Base-by-base conservation (phyloP, 1,140 invertebrate species). In the Diabrotica undecimpunctata region DNA sequence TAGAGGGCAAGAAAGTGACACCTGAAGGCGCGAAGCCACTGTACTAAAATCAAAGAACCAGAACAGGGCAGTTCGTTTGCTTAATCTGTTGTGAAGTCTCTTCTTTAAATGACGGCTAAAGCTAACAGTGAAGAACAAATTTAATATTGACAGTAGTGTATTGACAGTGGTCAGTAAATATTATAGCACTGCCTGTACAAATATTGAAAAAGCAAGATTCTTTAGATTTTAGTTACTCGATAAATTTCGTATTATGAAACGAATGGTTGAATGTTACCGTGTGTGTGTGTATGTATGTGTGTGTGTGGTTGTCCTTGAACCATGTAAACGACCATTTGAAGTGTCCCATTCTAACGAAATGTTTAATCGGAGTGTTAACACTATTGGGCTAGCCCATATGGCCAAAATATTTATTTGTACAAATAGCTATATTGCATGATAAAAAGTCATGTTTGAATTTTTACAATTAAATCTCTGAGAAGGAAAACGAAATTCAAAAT, bases 211-310 rank as follows among this genome's bases (percentile, higher is more conserved):
- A 46, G n/a, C 41, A 2, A 46, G 41, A 46, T 46, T 46, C 41
- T 46, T 46, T 46, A 46, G 41, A 46, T 46, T 46, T 46, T 46
- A 46, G 41, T 46, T 10, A 46, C 41, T 46, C 41, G 41, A 46
- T 46, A 46, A 46, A 46, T 46, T 46, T 46, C 41, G 41, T 46
- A 46, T 46, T 46, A 46, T 46, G 41, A 46, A 46, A 46, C 41
- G 41, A 46, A 25, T 25, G 25, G 25, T n/a, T 46, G 41, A 46
- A 46, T 46, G 41, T 46, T 8, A 46, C 41, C n/a, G 41, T 46
- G n/a, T 6, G 8, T 46, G 6, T 46, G n/a, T 25, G 25, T 25
- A 25, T 25, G 25, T 25, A 25, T 25, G 25, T 25, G 25, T 25
- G 25, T 6, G 8, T 46, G 41, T 46, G n/a, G 41, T 10, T 46